Evolutionary conservation across 92 coral and sea anemone genomes (phyloP), one percentile per base, ranked within the genome.

Genomic region (Montipora capitata): DNA sequence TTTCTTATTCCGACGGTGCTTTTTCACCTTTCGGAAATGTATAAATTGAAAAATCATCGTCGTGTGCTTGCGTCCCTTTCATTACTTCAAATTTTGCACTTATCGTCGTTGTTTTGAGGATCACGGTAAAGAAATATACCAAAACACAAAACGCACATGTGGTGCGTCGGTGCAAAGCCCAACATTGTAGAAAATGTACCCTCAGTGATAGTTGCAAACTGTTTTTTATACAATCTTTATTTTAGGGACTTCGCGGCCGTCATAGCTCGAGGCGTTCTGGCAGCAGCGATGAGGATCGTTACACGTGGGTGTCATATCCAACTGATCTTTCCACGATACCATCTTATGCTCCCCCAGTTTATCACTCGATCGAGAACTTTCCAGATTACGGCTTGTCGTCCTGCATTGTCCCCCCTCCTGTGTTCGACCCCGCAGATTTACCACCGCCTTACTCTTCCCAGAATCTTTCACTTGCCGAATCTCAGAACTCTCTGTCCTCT

Each of bases 371-470:
- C 14, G 99, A 96, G 48, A 98, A 83, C 82, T 87, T 92, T 76
- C 98, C 92, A 64, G 98, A 93, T 49, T 96, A 88, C 78, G 91
- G 95, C 71, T 84, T 93, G 18, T 83, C 95, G 8, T 86, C 95
- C 1, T 94, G 86, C 73, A 93, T 96, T 40, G 94, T 96, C 39
- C 99, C 99, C 7, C 99, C 99, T 5, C 98, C 99, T 3, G 98
- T 98, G 49, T 98, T 94, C 84, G 99, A 98, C 83, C 98, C 99
- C 12, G 92, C 98, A 1, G 99, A 98, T 75, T 94, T 98, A 15
- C 99, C 99, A 1, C 99, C 99, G 9, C 99, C 99, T 5, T 98
- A 98, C 89, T 91, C 95, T 54, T 98, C 99, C 12, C 88, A 98
- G 82, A 95, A 94, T 59, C 95, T 92, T 17, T 98, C 99, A 15